Percentiles rank a stretch among this genome's conserved stretches.
These are phyloP conservation scores for Pycnomerus fuliginosus DNA, from an alignment of 2,888 invertebrate species.

Conservation along the genomic window DNA sequence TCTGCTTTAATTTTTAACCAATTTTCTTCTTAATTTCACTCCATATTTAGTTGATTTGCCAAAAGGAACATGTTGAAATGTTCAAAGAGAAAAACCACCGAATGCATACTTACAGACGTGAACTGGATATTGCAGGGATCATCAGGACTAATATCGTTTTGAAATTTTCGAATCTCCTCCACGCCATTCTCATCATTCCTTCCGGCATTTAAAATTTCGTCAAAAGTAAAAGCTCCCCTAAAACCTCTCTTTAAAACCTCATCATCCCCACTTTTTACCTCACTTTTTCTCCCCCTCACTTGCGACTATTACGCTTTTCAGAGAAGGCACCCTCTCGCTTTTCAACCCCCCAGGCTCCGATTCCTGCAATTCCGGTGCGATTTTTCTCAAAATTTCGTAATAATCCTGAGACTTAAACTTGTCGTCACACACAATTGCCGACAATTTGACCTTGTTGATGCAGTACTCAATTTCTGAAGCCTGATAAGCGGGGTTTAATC, in stretches of 20 bases:
- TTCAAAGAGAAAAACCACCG: conserved; percentile 27
- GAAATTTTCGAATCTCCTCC: conserved; percentile 44
- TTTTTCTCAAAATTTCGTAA: conserved; percentile 60
- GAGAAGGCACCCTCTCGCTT: conserved; percentile 52
- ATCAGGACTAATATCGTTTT: conserved; percentile 62
- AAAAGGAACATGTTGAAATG: neutral
- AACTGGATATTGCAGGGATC: conserved; percentile 76
- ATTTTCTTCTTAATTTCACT: no score
- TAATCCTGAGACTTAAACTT: conserved; percentile 66
- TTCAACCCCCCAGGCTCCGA: conserved; percentile 55
- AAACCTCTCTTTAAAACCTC: conserved; percentile 24
- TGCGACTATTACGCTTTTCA: conserved; percentile 13
- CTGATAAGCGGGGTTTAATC: conserved; percentile 75
- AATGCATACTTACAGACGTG: conserved; percentile 74
- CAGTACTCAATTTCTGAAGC: conserved; percentile 69
- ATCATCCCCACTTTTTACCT: conserved; percentile 1
- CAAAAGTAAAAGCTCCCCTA: conserved; percentile 53
- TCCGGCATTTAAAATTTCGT: conserved; percentile 49
- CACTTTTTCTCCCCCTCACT: no score
- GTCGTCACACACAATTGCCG: conserved; percentile 65
- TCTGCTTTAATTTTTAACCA: no score
- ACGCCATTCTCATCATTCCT: conserved; percentile 38
- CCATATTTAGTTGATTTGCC: no score
- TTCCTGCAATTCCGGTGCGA: conserved; percentile 61
- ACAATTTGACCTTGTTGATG: conserved; percentile 68